phyloP scores from a whole-genome alignment of 2,113 vertebrate genomes.

The Gymnarchus niloticus region DNA sequence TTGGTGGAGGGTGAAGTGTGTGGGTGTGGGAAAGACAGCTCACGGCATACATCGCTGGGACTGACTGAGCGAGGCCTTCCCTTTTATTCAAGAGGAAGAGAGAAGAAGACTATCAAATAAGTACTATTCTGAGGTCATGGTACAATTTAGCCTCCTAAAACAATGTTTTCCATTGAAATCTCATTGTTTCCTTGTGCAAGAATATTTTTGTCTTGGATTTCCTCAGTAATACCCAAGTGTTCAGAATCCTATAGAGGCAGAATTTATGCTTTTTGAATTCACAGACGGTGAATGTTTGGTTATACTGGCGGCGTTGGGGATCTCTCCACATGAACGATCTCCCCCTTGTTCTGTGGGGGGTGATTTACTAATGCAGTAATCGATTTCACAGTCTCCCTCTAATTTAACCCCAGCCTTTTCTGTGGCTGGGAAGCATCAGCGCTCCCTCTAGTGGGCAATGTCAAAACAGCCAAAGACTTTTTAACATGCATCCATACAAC shows the following conservation, averaged over 20 bases:
- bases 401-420: background rate
- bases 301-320: background rate
- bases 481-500: background rate
- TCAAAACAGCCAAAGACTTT: background rate
- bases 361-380: conserved; percentile 51
- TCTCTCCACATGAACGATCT: background rate
- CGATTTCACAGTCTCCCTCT: conserved; percentile 32
- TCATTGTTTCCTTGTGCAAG: background rate
- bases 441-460: conserved; percentile 39
- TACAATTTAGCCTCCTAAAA: background rate
- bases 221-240: background rate
- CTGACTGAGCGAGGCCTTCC: background rate
- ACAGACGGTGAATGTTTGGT: background rate
- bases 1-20: background rate
- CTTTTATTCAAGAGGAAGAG: background rate
- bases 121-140: background rate
- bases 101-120: background rate
- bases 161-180: background rate
- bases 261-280: background rate
- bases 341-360: conserved; percentile 14
- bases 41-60: background rate
- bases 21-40: conserved; percentile 1
- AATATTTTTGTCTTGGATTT: background rate
- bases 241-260: background rate
- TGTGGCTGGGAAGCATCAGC: conserved; percentile 21